Percentiles rank a stretch among this genome's conserved stretches.
Conservation (phyloP, 1,140 invertebrate genomes). For the Aradophagus sp. region DNA sequence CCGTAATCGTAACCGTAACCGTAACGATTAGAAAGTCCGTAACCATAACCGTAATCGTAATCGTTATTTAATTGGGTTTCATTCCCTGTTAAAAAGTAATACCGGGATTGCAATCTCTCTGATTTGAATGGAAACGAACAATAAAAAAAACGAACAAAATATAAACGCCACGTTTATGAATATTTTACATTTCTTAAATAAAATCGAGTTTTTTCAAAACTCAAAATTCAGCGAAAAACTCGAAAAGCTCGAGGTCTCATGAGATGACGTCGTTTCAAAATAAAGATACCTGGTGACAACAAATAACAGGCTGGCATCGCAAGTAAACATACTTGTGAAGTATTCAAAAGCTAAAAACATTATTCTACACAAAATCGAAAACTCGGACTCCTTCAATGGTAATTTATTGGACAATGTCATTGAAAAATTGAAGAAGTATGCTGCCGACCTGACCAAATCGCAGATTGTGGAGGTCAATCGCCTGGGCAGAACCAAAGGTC, state of each 20-base stretch:
- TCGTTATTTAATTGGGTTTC: too few species aligned
- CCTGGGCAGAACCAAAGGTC: background rate
- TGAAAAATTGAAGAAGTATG: background rate
- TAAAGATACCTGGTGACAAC: slow-evolving; percentile 8
- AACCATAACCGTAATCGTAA: too few species aligned
- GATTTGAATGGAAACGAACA: too few species aligned
- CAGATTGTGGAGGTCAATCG: slow-evolving; percentile 5
- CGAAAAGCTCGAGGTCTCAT: background rate
- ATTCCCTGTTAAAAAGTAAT: too few species aligned
- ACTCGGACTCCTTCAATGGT: slow-evolving; percentile 1
- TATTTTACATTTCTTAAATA: too few species aligned
- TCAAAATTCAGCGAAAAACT: slow-evolving; percentile 10
- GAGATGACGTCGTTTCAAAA: background rate
- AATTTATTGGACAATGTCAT: slow-evolving; percentile 1
- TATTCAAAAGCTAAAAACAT: slow-evolving; percentile 11
- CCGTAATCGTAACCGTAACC: too few species aligned
- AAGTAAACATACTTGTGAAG: slow-evolving; percentile 3
- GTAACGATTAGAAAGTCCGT: too few species aligned
- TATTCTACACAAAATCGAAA: slow-evolving; percentile 6
- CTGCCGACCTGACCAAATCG: background rate
- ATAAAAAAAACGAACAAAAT: too few species aligned
- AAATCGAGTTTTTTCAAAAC: too few species aligned
- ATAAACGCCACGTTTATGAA: too few species aligned
- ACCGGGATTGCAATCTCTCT: too few species aligned
- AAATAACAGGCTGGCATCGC: slow-evolving; percentile 1